phyloP scores from a whole-genome alignment of 2,113 vertebrate genomes.

The Papio anubis region DNA sequence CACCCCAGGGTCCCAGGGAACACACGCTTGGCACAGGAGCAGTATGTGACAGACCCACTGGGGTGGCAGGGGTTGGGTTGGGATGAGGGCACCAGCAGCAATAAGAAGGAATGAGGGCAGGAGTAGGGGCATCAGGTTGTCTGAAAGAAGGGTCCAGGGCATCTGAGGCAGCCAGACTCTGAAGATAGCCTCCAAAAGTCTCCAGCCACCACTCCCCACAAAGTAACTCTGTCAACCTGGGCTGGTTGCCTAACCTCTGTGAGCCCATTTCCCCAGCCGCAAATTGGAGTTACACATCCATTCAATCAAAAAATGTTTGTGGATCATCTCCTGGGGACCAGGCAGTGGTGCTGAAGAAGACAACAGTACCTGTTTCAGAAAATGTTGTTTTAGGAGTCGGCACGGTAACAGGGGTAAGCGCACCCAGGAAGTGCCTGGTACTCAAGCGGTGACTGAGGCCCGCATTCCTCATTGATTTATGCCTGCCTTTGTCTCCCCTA shows the following conservation, averaged over 20 bases:
- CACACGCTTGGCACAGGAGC: not conserved
- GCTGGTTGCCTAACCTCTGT: not conserved
- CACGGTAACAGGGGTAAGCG: fast-evolving
- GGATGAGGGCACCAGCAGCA: not conserved
- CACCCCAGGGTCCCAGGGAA: not conserved
- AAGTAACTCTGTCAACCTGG: not conserved
- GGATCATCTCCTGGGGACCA: fast-evolving
- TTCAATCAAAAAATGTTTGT: not conserved
- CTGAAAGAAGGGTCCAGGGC: not conserved
- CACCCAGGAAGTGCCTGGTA: not conserved
- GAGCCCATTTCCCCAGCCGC: not conserved
- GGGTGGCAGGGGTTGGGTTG: not conserved
- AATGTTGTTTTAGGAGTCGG: not conserved
- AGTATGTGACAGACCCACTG: too few relatives aligned
- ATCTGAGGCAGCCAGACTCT: not conserved
- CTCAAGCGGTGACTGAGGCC: fast-evolving
- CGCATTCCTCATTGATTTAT: fast-evolving
- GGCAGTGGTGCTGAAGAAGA: not conserved
- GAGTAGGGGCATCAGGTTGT: not conserved
- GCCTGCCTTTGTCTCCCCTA: not conserved
- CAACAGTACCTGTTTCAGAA: not conserved
- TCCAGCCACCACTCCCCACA: fast-evolving
- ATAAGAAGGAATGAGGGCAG: not conserved
- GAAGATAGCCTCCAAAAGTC: not conserved
- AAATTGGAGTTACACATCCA: not conserved